Evolutionary conservation across 2,888 invertebrate species (phyloP).

Genomic region (Aphodius granarius): DNA sequence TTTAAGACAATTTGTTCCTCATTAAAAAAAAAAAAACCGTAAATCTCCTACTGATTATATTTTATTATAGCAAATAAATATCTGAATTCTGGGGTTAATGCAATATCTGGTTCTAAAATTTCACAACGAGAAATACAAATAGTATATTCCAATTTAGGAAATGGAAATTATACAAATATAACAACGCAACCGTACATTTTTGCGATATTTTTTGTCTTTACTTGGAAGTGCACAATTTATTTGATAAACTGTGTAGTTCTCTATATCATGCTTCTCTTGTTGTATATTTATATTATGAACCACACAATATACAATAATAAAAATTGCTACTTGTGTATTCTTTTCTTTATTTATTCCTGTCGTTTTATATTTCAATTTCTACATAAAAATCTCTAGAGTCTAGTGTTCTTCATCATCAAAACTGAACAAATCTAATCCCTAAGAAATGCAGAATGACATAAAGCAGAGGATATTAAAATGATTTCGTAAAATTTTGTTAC

Average conservation of each 20-base stretch:
- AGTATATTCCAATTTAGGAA: background rate
- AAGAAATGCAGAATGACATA: too few relatives aligned
- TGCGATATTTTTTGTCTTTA: background rate
- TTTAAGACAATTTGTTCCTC: background rate
- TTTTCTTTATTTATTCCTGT: background rate
- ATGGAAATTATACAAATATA: background rate
- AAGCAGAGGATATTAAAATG: constrained; percentile 1
- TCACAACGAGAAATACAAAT: background rate
- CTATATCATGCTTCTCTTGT: constrained; percentile 26
- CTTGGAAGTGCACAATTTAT: constrained; percentile 11
- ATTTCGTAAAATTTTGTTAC: background rate
- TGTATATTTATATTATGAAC: constrained; percentile 27
- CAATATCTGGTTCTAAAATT: background rate
- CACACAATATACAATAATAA: constrained; percentile 20
- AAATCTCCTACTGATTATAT: background rate
- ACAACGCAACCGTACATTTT: background rate
- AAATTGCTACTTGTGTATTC: background rate
- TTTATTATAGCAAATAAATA: background rate
- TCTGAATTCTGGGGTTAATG: background rate
- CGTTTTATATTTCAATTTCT: too few relatives aligned
- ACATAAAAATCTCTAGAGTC: too few relatives aligned
- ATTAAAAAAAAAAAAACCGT: background rate
- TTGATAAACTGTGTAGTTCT: constrained; percentile 18
- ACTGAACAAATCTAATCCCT: too few relatives aligned
- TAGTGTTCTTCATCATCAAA: too few relatives aligned